Conservation (phyloP, 1,140 invertebrate species). For the Drosophila bocki region DNA sequence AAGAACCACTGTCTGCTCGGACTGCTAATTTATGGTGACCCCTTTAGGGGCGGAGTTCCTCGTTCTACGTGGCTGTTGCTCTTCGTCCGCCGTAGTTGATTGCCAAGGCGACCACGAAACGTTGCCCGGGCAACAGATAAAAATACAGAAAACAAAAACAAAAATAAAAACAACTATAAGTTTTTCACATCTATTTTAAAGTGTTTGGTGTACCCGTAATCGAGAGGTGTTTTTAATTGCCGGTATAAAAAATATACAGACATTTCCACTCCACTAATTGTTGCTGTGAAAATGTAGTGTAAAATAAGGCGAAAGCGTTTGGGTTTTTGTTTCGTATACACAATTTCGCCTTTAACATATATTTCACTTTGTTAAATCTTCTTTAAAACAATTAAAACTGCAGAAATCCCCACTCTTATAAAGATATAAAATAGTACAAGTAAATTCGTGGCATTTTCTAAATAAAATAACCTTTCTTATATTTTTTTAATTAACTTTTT, state of each 20-base stretch:
- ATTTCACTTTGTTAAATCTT: not conserved
- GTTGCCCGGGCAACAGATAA: slow-evolving; percentile 56
- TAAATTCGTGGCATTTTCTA: not conserved
- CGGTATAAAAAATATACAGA: slow-evolving; percentile 42
- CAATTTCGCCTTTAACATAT: no score
- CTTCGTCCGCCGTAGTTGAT: slow-evolving; percentile 53
- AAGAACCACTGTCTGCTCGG: slow-evolving; percentile 50
- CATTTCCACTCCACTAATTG: slow-evolving; percentile 24
- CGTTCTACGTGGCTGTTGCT: slow-evolving; percentile 20
- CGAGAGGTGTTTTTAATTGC: slow-evolving; percentile 70
- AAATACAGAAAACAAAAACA: slow-evolving; percentile 24
- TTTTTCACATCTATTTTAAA: slow-evolving; percentile 27
- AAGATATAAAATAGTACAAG: not conserved
- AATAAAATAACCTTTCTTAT: not conserved
- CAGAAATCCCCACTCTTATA: not conserved
- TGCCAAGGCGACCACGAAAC: slow-evolving; percentile 70
- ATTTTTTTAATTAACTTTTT: slow-evolving; percentile 7
- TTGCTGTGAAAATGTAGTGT: slow-evolving; percentile 12
- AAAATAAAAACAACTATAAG: slow-evolving; percentile 43
- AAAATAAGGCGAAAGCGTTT: not conserved
- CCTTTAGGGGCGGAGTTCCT: slow-evolving; percentile 26
- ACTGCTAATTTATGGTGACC: slow-evolving; percentile 65
- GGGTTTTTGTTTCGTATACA: not conserved
- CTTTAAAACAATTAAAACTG: not conserved
- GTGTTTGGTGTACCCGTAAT: slow-evolving; percentile 28